phyloP scores from a whole-genome alignment of 2,797 vertebrate genomes.

The Loriculus beryllinus region DNA sequence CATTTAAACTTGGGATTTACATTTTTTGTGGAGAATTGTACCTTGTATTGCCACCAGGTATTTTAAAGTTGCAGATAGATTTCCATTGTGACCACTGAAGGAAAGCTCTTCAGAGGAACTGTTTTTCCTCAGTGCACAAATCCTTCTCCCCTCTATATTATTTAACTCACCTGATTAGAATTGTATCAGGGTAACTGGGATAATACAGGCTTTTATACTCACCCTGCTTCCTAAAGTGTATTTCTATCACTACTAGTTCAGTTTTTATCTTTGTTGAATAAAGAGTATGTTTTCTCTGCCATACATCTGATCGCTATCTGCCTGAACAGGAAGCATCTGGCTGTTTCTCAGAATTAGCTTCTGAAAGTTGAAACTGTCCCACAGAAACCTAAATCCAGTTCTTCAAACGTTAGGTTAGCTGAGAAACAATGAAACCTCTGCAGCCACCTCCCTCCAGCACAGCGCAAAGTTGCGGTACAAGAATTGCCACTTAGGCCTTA shows the following conservation, averaged over 20 bases:
- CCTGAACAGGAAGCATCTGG: background rate
- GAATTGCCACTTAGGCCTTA: background rate
- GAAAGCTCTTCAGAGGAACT: background rate
- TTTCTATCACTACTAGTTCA: background rate
- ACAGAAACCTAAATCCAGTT: background rate
- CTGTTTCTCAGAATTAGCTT: conserved; percentile 13
- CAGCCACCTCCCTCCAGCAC: background rate
- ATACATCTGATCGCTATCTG: background rate
- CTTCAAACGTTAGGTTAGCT: background rate
- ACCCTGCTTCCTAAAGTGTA: background rate
- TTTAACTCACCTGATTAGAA: background rate
- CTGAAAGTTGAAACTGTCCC: background rate
- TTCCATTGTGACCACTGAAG: background rate
- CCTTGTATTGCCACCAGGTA: background rate
- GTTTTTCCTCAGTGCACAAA: background rate
- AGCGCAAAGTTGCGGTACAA: rapidly evolving
- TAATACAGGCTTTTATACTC: background rate
- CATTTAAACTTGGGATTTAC: background rate
- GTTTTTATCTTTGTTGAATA: background rate
- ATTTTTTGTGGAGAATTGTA: background rate
- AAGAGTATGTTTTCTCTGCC: background rate
- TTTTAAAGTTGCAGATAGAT: background rate
- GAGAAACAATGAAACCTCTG: background rate
- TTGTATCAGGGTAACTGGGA: background rate
- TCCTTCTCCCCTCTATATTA: background rate